A percentile compares a stretch with the other conserved stretches of the same genome.
These are phyloP conservation scores for Rhabditoides inermis DNA, from an alignment of 2,888 invertebrate genomes.

Conservation along the genomic window DNA sequence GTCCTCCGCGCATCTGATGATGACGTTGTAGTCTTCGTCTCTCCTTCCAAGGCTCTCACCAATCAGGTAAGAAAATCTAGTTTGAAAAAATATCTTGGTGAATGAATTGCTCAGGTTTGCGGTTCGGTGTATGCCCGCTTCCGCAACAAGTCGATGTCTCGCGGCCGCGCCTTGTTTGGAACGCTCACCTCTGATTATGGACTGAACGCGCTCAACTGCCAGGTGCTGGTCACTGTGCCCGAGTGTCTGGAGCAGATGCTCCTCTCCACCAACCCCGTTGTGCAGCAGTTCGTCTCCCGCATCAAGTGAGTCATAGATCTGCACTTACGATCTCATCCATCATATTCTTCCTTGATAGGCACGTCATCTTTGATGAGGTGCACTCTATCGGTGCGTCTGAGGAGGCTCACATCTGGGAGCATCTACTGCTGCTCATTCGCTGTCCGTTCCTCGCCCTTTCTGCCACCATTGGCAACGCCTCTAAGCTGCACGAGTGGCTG, in stretches of 20 bases:
- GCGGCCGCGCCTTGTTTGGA: constrained; percentile 52
- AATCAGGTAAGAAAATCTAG: constrained; percentile 39
- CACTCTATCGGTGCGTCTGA: constrained; percentile 46
- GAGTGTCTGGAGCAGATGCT: constrained; percentile 44
- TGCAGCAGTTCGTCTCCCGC: constrained; percentile 43
- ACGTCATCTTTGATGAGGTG: constrained; percentile 50
- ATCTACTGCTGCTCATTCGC: constrained; percentile 46
- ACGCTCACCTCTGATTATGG: constrained; percentile 39
- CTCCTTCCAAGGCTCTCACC: constrained; percentile 53
- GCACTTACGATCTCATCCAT: too few relatives aligned
- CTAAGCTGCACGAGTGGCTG: constrained; percentile 44
- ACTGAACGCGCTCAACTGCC: constrained; percentile 43
- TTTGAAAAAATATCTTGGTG: background rate
- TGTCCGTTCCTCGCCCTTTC: constrained; percentile 51
- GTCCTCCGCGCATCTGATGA: constrained; percentile 51
- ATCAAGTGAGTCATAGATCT: too few relatives aligned
- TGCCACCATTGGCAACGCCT: constrained; percentile 47
- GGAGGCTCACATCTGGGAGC: constrained; percentile 49
- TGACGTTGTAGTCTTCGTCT: constrained; percentile 53
- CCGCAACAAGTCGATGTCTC: constrained; percentile 45
- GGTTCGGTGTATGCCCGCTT: constrained; percentile 53
- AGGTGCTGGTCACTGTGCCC: constrained; percentile 48
- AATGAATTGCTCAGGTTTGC: constrained; percentile 30
- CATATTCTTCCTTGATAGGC: too few relatives aligned
- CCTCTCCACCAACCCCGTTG: constrained; percentile 38